Base-by-base conservation (phyloP, 2,888 invertebrate genomes). In the Tetheella fluctuosa region DNA sequence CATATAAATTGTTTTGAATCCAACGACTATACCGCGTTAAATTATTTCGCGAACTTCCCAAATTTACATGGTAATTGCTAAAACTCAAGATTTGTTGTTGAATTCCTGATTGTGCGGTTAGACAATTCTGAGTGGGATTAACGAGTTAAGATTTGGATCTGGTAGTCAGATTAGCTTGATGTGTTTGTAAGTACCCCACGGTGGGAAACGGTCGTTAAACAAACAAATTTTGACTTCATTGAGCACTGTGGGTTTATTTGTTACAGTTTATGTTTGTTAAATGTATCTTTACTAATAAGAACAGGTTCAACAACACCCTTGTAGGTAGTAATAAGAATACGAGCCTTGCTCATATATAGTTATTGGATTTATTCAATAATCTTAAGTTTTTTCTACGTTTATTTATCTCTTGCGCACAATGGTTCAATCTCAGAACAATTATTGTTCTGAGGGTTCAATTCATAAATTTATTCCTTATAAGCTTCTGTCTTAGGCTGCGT, bases 1-100 rank as follows among this genome's bases (percentile, higher is more conserved):
- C 92, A 92, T 92, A 92, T 88, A 92, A 92, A 92, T 92, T 92
- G 92, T 92, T 92, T 89, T 90, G 92, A 90, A 91, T 89, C 89
- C 85, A 76, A 69, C 86, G 86, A 88, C 89, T 89, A 89, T 90
- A 87, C 81, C 83, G 87, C 86, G 89, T 85, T 91, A 90, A 91
- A 91, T 92, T 92, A 92, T 92, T 90, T 92, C 90, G 87, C 84
- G 89, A 91, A 92, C 87, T 92, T 92, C 88, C 80, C 86, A 84
- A 91, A 92, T 92, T 92, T 90, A 91, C 91, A 92, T 92, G 89
- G 89, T 92, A 92, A 92, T 92, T 90, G 90, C 87, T 86, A 89
- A 91, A 91, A 91, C 88, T 92, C 90, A 91, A 91, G 92, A 92
- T 91, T 91, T 90, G 92, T 90, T 90, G 90, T 89, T 78, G 88